Evolutionary conservation across 2,113 vertebrate genomes (phyloP), one percentile per base, ranked within the genome.

Genomic region (Leptocoma aspasia): DNA sequence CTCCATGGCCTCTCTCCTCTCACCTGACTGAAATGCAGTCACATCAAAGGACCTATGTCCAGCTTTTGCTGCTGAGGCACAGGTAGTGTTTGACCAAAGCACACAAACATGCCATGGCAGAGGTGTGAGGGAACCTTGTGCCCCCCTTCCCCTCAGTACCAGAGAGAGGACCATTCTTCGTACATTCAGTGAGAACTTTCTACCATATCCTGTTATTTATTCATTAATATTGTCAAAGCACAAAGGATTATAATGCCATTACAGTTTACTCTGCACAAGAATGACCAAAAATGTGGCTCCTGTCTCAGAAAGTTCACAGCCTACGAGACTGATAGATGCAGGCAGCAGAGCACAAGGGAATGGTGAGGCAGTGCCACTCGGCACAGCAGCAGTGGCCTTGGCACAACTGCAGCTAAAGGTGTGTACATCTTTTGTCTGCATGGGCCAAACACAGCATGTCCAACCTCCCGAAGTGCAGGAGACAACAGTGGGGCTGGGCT

Each of bases 11-110:
- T 66, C 70, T 41, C 57, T 71, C 15, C 44, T 64, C 15, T 21
- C 45, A 86, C 56, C 39, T 45, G 39, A 45, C 33, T 10, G 28
- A 66, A 19, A 8, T 26, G 14, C 30, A 84, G 44, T 18, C 54
- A 33, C 0, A 0, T 27, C 20, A 42, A 77, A 59, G 33, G 11
- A 66, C 21, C 30, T 13, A 35, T 4, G 10, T 33, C 45, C 61
- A 95, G 44, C 27, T 89, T 78, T 64, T 59, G 18, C 31, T 77
- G 70, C 54, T 16, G 39, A 72, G 28, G 70, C n/a, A 72, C 8
- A 9, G 31, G 18, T 0, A 30, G 44, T 2, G 7, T 11, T 60
- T 79, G 21, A 28, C n/a, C 63, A 45, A 86, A 78, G 30, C 15
- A 49, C 44, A 76, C 10, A 44, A 24, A 47, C 7, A 20, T 8